Percentiles rank a stretch among this genome's conserved stretches.
These are phyloP conservation scores for Furcifer pardalis DNA, from an alignment of 2,797 vertebrate genomes.

Conservation along the genomic window DNA sequence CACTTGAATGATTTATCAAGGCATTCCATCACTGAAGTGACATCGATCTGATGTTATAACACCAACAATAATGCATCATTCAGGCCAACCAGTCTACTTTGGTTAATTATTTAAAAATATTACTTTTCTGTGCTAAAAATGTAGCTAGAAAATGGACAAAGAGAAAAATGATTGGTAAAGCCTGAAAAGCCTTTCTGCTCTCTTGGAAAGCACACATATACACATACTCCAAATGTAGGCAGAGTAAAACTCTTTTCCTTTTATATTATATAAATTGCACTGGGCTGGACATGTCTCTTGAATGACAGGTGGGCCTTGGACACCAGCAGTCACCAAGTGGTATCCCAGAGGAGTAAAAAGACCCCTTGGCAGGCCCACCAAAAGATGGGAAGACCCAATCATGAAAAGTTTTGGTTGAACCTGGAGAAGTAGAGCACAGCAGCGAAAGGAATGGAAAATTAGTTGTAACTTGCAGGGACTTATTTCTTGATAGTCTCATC, in stretches of 20 bases:
- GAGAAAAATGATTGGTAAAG: not conserved
- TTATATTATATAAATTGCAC: no score
- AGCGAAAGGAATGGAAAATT: no score
- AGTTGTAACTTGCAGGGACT: no score
- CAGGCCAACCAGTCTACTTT: slow-evolving; percentile 31
- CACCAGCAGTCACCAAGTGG: no score
- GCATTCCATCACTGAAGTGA: slow-evolving; percentile 48
- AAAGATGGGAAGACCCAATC: no score
- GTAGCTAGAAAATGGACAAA: slow-evolving; percentile 30
- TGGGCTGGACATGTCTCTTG: no score
- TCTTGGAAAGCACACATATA: slow-evolving; percentile 5
- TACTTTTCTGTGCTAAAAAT: slow-evolving; percentile 33
- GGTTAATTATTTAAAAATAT: slow-evolving; percentile 56
- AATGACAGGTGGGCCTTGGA: no score
- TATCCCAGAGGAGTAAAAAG: no score
- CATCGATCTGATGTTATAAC: slow-evolving; percentile 39
- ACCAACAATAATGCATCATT: slow-evolving; percentile 46
- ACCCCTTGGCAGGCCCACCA: no score
- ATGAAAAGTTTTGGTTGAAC: no score
- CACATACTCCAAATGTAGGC: not conserved
- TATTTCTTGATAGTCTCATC: no score
- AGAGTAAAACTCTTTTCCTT: not conserved
- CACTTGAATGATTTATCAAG: slow-evolving; percentile 59
- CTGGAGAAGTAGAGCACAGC: no score
- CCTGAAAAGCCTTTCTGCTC: not conserved